Base-by-base conservation (phyloP, 35 echinoderm and acorn worm genomes). In the Eucidaris tribuloides region DNA sequence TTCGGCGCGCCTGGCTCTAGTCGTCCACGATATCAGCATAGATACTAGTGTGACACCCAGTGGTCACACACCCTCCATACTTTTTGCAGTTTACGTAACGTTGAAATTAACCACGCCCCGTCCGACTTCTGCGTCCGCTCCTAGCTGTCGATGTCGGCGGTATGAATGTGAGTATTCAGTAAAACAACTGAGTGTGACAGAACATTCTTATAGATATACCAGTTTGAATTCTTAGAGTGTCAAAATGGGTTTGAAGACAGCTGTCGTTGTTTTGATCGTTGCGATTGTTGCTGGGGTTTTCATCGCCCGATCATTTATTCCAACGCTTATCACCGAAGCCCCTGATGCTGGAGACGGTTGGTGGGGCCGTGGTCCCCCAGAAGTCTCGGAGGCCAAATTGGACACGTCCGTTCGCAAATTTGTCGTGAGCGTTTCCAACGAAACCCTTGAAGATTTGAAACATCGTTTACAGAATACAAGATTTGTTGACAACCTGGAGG, bases 291-390 rank as follows among this genome's bases (percentile, higher is more conserved):
- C 37, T 24, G 58, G 58, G 32, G 50, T 54, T 37, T 17, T 80
- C n/a, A 46, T 71, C 33, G 31, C 65, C 39, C 2, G 23, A 2
- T 35, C 39, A 29, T 81, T 80, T 76, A 29, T 27, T 34, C 59
- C 63, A 35, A 55, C 13, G 13, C 34, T 81, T 37, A 60, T n/a
- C 64, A 25, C 52, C 65, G 22, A 46, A 43, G 19, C 80, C 68
- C 88, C 88, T 14, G 88, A 84, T 66, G 46, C 70, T 28, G 88
- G 88, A 5, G 81, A 84, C 55, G 88, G 88, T 1, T 90, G 88
- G 88, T 90, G 80, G 80, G 88, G 81, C n/a, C 27, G 31, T 29
- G 88, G 81, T 13, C 6, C 17, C 17, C 29, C 65, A 27, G 52
- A 81, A 58, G 20, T 24, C 18, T 37, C 45, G 33, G 54, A 42